phyloP scores from a whole-genome alignment of 2,113 vertebrate species.

The Myiozetetes cayanensis region DNA sequence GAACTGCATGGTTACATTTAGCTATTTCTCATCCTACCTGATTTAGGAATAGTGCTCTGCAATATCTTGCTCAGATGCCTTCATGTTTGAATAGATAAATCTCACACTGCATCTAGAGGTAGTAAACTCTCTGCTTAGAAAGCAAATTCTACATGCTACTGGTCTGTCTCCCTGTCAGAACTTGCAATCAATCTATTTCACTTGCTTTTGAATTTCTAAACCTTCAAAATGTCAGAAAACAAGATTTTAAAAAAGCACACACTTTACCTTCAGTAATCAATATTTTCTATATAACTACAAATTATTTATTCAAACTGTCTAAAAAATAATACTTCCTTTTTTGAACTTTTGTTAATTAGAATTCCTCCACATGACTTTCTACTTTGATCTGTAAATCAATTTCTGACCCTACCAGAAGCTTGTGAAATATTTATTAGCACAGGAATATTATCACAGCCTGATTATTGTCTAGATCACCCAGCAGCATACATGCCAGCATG shows the following conservation, averaged over 20 bases:
- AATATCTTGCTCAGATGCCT: not conserved
- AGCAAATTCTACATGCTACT: not conserved
- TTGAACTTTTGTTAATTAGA: conserved; percentile 13
- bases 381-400: conserved; percentile 42
- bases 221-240: not conserved
- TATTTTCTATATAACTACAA: not conserved
- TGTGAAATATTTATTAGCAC: conserved; percentile 42
- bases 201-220: not conserved
- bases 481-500: not conserved
- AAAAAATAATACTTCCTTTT: not conserved
- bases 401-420: conserved; percentile 9
- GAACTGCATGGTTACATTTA: not conserved
- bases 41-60: not conserved
- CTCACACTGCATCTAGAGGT: not conserved
- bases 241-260: not conserved
- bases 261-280: not conserved
- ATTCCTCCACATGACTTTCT: not conserved
- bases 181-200: not conserved
- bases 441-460: conserved; percentile 33
- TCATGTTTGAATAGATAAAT: not conserved
- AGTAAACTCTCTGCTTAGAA: not conserved
- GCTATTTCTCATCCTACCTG: not conserved
- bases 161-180: not conserved
- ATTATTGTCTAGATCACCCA: not conserved
- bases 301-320: not conserved